Conservation (phyloP, 2,113 vertebrate genomes). For the Heterochromis multidens region DNA sequence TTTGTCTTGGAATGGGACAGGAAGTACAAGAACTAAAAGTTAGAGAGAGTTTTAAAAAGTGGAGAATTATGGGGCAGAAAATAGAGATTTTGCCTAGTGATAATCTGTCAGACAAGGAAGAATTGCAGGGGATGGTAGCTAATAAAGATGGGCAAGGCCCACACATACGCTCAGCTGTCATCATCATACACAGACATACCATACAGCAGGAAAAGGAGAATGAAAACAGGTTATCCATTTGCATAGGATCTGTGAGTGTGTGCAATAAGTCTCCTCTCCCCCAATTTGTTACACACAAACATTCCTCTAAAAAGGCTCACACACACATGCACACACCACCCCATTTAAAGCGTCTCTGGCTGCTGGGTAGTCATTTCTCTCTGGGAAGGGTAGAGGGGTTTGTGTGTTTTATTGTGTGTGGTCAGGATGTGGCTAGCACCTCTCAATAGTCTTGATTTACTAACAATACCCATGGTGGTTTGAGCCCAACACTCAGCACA, state of each 20-base stretch:
- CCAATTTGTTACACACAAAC: conserved; percentile 32
- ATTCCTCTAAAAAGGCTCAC: conserved; percentile 23
- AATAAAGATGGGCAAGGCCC: not conserved
- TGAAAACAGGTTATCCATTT: conserved; percentile 60
- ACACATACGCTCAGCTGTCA: conserved; percentile 2
- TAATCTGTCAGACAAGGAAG: not conserved
- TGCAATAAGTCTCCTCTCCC: conserved; percentile 41
- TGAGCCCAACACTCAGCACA: conserved; percentile 47
- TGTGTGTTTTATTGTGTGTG: conserved; percentile 64
- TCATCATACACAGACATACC: not conserved
- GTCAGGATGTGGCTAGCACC: conserved; percentile 66
- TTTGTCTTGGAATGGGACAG: conserved; percentile 47
- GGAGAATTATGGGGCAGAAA: not conserved
- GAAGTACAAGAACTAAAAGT: not conserved
- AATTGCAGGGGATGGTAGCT: not conserved
- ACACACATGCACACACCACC: not conserved
- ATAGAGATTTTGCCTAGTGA: not conserved
- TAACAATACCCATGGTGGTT: conserved; percentile 52
- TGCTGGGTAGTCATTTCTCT: conserved; percentile 1
- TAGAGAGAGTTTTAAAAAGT: not conserved
- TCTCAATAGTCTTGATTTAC: conserved; percentile 58
- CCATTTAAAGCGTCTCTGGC: conserved; percentile 23
- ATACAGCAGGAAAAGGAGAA: conserved; percentile 28
- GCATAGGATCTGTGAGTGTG: conserved; percentile 33
- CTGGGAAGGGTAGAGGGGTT: conserved; percentile 47